Conservation (phyloP, 2,113 vertebrate species). For the Phoenicopterus ruber region DNA sequence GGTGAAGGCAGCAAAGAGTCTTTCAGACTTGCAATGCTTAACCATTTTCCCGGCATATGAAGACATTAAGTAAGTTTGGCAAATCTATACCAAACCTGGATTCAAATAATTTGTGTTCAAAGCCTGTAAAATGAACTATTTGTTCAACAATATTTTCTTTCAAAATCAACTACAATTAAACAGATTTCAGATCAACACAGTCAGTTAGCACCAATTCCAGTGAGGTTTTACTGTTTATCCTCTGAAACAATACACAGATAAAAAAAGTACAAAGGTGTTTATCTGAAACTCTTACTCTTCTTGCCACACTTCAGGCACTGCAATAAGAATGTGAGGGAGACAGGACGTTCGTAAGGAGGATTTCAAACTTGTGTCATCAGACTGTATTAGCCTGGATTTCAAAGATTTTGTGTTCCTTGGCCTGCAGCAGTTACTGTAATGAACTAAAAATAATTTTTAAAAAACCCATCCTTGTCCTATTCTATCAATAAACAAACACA, state of each 20-base stretch:
- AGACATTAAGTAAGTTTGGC: neutral
- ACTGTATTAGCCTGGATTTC: neutral
- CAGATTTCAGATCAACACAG: neutral
- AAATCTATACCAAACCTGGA: neutral
- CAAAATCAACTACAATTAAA: neutral
- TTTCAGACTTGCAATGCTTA: neutral
- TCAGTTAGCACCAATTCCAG: neutral
- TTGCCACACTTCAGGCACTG: neutral
- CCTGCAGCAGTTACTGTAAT: neutral
- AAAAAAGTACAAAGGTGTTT: neutral
- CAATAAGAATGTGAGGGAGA: neutral
- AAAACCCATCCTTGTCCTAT: neutral
- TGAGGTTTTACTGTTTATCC: neutral
- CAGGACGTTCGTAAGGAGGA: neutral
- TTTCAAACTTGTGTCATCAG: neutral
- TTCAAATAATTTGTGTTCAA: neutral
- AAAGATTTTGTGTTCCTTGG: neutral
- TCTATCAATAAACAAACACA: neutral
- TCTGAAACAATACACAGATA: neutral
- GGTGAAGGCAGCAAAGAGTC: neutral
- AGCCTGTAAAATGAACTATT: neutral
- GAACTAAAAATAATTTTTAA: neutral
- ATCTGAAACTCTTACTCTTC: neutral
- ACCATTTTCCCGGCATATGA: neutral
- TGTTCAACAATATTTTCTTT: neutral